Conservation (phyloP, 2,113 vertebrate genomes). For the Mobula hypostoma region DNA sequence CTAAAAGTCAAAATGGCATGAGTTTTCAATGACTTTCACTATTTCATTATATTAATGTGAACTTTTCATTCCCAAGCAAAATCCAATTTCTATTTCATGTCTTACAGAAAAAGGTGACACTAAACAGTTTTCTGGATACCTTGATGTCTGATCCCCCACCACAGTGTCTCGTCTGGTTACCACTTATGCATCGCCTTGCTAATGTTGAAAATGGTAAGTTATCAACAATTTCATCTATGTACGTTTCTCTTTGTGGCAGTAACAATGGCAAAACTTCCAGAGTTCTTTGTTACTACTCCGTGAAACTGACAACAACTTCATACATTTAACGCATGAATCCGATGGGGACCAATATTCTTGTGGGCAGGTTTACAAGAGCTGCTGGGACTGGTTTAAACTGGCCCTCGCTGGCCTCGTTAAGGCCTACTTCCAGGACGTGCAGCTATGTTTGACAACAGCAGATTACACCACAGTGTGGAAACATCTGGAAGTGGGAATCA, state of each 20-base stretch:
- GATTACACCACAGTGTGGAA: too few species aligned
- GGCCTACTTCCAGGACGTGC: too few species aligned
- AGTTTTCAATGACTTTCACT: neutral
- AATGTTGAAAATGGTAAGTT: constrained; percentile 96
- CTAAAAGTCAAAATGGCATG: neutral
- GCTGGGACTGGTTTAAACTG: too few species aligned
- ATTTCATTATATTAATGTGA: neutral
- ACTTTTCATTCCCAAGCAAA: neutral
- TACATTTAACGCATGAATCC: too few species aligned
- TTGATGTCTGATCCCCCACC: constrained; percentile 95
- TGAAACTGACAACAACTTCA: too few species aligned
- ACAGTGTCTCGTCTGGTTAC: constrained; percentile 96
- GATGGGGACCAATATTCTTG: too few species aligned
- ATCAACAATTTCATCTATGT: neutral
- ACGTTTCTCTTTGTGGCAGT: neutral
- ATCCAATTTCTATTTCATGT: constrained; percentile 44
- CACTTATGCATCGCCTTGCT: constrained; percentile 90
- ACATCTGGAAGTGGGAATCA: too few species aligned
- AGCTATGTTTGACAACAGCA: too few species aligned
- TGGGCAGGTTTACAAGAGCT: too few species aligned
- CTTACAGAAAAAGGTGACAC: constrained; percentile 88
- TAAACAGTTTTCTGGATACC: constrained; percentile 93
- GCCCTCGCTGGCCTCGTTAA: too few species aligned
- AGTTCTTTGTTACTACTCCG: too few species aligned
- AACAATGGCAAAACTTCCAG: too few species aligned